phyloP scores from a whole-genome alignment of 2,797 vertebrate genomes.

The Leptatherina wallacei region DNA sequence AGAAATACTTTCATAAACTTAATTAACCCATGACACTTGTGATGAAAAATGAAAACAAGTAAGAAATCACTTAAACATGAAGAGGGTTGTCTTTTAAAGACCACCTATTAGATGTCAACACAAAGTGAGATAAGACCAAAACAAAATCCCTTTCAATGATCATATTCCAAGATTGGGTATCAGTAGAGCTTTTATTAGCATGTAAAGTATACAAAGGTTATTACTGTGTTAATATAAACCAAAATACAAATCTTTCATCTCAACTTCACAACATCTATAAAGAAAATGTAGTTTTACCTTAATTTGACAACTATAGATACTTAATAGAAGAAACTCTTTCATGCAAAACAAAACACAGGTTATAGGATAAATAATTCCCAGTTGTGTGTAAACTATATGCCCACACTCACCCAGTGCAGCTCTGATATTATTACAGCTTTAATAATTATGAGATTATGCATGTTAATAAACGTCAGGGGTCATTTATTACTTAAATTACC shows the following conservation, averaged over 20 bases:
- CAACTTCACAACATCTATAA: not conserved
- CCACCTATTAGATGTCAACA: not conserved
- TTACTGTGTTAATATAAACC: not conserved
- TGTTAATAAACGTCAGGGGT: no score
- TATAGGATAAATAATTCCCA: not conserved
- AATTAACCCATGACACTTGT: no score
- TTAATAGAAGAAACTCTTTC: no score
- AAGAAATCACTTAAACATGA: no score
- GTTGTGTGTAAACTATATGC: not conserved
- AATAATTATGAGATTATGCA: not conserved
- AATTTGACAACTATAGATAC: not conserved
- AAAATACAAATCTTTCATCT: not conserved
- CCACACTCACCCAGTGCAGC: not conserved
- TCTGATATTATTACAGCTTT: not conserved
- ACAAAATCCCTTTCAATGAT: not conserved
- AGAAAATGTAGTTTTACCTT: not conserved
- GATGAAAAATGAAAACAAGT: not conserved
- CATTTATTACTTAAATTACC: not conserved
- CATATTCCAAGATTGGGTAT: slow-evolving; percentile 3
- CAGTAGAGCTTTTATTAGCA: slow-evolving; percentile 7
- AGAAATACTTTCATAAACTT: not conserved
- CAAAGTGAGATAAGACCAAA: not conserved
- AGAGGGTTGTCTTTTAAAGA: not conserved
- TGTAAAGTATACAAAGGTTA: not conserved
- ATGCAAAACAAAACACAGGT: not conserved